Conservation (phyloP, 2,797 vertebrate species). For the Pangasius krempfi region DNA sequence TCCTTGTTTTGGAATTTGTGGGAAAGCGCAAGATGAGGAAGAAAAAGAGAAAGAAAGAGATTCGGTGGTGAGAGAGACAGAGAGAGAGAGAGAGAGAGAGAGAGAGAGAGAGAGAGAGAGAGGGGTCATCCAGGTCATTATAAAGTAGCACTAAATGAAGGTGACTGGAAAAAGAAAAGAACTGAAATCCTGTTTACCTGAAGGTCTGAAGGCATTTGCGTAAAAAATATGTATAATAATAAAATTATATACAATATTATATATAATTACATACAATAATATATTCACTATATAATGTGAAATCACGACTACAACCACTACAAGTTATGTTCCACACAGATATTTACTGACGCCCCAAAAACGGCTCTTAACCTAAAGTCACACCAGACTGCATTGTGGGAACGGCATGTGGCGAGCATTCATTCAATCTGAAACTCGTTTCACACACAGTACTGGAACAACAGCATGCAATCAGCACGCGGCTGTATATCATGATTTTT, state of each 20-base stretch:
- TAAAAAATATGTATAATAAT: too few relatives aligned
- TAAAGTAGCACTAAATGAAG: not conserved
- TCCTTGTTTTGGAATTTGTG: not conserved
- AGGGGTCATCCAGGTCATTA: not conserved
- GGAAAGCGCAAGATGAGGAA: not conserved
- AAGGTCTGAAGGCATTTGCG: not conserved
- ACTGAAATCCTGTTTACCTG: not conserved
- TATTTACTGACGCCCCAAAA: not conserved
- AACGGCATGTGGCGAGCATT: not conserved
- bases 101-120: not conserved
- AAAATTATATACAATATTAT: too few relatives aligned
- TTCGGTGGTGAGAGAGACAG: not conserved
- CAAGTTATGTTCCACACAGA: not conserved
- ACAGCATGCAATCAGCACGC: not conserved
- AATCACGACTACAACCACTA: not conserved
- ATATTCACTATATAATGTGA: not conserved
- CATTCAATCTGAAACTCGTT: not conserved
- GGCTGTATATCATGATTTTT: not conserved
- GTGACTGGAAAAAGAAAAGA: not conserved
- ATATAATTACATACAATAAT: too few relatives aligned
- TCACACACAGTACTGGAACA: not conserved
- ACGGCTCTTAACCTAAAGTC: not conserved
- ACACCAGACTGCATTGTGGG: not conserved
- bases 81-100: conserved; percentile 1
- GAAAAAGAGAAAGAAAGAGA: not conserved